phyloP scores from a whole-genome alignment of 2,113 vertebrate genomes.

The Prinia subflava region DNA sequence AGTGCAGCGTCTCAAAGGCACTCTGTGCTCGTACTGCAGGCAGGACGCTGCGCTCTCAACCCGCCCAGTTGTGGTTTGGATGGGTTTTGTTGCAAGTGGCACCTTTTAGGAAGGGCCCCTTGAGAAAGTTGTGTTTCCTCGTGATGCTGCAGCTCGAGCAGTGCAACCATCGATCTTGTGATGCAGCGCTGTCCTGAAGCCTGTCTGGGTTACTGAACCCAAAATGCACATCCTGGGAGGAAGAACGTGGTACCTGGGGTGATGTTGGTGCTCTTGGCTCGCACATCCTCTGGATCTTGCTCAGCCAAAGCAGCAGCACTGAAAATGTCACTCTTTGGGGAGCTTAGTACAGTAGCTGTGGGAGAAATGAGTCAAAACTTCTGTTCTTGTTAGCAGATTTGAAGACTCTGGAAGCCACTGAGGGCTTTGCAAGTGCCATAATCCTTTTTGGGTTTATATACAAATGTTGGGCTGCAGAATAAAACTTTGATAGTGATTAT shows the following conservation, averaged over 20 bases:
- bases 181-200: accelerated
- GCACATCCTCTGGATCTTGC: not conserved
- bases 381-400: not conserved
- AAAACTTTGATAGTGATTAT: not conserved
- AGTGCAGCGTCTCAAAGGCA: not conserved
- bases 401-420: not conserved
- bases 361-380: not conserved
- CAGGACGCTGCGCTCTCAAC: accelerated
- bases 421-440: not conserved
- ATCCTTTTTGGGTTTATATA: not conserved
- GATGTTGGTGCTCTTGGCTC: not conserved
- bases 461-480: not conserved
- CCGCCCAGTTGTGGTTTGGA: not conserved
- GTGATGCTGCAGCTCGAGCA: not conserved
- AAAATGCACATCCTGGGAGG: not conserved
- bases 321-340: not conserved
- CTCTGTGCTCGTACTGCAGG: not conserved
- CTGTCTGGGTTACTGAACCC: not conserved
- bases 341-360: not conserved
- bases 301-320: not conserved
- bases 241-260: accelerated
- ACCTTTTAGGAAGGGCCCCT: not conserved
- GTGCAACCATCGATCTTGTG: accelerated
- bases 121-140: not conserved
- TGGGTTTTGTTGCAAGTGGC: not conserved